phyloP scores from a whole-genome alignment of 2,113 vertebrate genomes.

The Cheilinus undulatus region DNA sequence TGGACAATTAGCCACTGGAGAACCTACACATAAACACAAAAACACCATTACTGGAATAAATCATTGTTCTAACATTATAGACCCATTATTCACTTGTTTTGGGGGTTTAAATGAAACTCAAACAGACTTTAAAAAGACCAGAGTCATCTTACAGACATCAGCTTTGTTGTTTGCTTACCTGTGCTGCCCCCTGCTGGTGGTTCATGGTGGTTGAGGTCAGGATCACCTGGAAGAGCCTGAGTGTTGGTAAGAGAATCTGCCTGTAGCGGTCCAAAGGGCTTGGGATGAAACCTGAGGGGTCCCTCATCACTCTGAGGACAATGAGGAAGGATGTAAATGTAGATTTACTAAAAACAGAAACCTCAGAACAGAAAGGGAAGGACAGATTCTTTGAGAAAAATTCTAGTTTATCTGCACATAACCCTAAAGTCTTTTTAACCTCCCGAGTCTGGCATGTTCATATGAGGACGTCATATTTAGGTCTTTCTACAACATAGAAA shows the following conservation, averaged over 20 bases:
- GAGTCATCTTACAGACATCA: no score
- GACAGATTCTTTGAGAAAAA: no score
- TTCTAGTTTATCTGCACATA: no score
- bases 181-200: conserved; percentile 94
- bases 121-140: no score
- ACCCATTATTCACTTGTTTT: background rate
- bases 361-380: no score
- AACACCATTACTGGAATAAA: background rate
- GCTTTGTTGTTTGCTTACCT: conserved; percentile 77
- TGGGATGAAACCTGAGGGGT: conserved; percentile 93
- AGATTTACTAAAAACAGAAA: background rate
- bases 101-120: no score
- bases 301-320: conserved; percentile 79
- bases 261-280: conserved; percentile 92
- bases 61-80: no score
- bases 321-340: conserved; percentile 7
- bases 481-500: no score
- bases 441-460: no score
- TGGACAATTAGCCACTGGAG: conserved; percentile 96
- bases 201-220: conserved; percentile 94
- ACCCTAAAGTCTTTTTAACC: no score
- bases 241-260: conserved; percentile 94
- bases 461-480: no score
- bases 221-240: conserved; percentile 93
- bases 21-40: conserved; percentile 78